Percentiles rank a stretch among this genome's conserved stretches.
These are phyloP conservation scores for Xerus rutilus DNA, from an alignment of 2,797 vertebrate genomes.

Conservation along the genomic window DNA sequence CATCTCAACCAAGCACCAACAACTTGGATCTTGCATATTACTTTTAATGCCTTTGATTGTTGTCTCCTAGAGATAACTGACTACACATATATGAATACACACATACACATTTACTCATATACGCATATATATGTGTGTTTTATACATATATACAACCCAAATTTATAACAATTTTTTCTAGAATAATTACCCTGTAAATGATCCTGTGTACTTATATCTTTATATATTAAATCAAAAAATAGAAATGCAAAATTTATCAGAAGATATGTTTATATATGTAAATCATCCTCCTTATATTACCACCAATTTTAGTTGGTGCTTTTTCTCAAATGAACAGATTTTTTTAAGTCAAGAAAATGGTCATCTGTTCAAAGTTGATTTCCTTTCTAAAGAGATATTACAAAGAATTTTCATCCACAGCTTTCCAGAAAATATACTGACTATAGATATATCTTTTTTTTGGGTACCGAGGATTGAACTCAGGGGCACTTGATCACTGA, in stretches of 20 bases:
- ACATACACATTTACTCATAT: background rate
- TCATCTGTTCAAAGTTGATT: constrained; percentile 77
- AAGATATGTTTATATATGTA: constrained; percentile 67
- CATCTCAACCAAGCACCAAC: background rate
- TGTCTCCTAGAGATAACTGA: background rate
- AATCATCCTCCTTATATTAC: constrained; percentile 54
- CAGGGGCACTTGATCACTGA: no score
- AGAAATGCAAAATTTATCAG: constrained; percentile 74
- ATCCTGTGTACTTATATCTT: background rate
- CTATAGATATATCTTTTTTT: no score
- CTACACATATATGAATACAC: background rate
- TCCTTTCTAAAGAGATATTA: constrained; percentile 70
- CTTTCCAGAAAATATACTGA: background rate
- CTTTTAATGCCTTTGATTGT: background rate
- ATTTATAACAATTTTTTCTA: background rate
- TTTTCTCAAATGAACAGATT: constrained; percentile 1
- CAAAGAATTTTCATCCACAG: constrained; percentile 24
- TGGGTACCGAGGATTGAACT: no score
- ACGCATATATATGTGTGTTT: background rate
- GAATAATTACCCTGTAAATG: background rate
- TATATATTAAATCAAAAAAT: constrained; percentile 45
- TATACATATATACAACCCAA: no score
- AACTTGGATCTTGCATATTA: background rate
- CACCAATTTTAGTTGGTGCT: background rate
- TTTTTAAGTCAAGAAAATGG: background rate